phyloP scores from a whole-genome alignment of 2,888 invertebrate species.

The Gnatocerus cornutus region DNA sequence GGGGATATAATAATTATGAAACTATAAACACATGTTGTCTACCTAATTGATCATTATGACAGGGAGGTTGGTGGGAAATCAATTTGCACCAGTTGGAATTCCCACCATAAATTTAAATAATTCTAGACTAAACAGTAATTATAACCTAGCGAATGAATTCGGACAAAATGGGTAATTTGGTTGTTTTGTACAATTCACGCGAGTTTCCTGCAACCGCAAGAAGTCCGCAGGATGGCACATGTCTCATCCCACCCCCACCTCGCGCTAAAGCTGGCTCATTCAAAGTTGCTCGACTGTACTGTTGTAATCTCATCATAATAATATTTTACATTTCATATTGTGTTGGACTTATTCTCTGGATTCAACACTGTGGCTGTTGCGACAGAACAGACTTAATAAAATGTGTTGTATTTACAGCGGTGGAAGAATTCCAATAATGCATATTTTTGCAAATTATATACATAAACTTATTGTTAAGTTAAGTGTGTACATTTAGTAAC shows the following conservation, averaged over 20 bases:
- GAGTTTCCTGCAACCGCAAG: constrained; percentile 26
- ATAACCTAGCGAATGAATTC: neutral
- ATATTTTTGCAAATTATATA: neutral
- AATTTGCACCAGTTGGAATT: constrained; percentile 41
- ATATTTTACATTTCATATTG: constrained; percentile 73
- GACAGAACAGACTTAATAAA: constrained; percentile 55
- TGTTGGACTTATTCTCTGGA: constrained; percentile 66
- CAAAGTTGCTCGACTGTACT: constrained; percentile 78
- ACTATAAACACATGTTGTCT: constrained; percentile 46
- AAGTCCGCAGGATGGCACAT: constrained; percentile 53
- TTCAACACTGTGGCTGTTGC: constrained; percentile 53
- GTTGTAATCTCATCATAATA: constrained; percentile 81
- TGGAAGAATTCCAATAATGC: constrained; percentile 57
- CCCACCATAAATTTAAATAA: constrained; percentile 47
- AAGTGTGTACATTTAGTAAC: neutral
- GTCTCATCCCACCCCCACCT: constrained; percentile 60
- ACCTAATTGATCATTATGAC: constrained; percentile 44
- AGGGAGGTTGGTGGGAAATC: constrained; percentile 40
- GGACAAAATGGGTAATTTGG: constrained; percentile 20
- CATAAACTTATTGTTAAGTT: neutral
- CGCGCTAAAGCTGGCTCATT: constrained; percentile 68
- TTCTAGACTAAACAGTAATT: constrained; percentile 20
- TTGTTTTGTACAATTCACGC: constrained; percentile 29
- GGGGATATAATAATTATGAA: constrained; percentile 42
- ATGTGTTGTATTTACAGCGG: constrained; percentile 57